Evolutionary conservation across 2,888 invertebrate species (phyloP).

Genomic region (Eupithecia insigniata): DNA sequence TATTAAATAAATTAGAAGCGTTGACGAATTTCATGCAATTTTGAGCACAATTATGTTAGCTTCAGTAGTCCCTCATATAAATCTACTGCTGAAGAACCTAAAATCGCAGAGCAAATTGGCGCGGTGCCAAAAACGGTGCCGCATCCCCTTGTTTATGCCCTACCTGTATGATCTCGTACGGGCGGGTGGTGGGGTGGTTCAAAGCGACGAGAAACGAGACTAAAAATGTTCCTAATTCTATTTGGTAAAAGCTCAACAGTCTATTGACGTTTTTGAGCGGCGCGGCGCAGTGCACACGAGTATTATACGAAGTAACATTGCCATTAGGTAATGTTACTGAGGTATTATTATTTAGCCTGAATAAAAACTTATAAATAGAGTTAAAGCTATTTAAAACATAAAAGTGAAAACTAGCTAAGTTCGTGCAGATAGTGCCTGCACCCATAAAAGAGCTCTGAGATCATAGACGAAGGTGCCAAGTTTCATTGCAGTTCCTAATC

Average conservation of each 20-base stretch:
- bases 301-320: too few species aligned
- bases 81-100: neutral
- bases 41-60: neutral
- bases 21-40: neutral
- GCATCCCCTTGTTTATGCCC: conserved; percentile 37
- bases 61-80: neutral
- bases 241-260: neutral
- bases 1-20: neutral
- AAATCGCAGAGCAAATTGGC: conserved; percentile 22
- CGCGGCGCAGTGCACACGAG: neutral
- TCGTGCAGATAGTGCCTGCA: too few species aligned
- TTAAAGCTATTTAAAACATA: too few species aligned
- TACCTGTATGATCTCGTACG: conserved; percentile 34
- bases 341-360: too few species aligned
- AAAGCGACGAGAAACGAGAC: neutral
- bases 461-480: too few species aligned
- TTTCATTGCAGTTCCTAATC: too few species aligned
- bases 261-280: neutral
- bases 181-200: neutral
- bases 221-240: conserved; percentile 13
- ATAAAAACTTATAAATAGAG: too few species aligned
- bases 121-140: conserved; percentile 28
- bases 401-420: too few species aligned
- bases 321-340: too few species aligned
- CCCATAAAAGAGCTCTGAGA: too few species aligned